Evolutionary conservation across 2,797 vertebrate genomes (phyloP).

Genomic region (Sciurus vulgaris): DNA sequence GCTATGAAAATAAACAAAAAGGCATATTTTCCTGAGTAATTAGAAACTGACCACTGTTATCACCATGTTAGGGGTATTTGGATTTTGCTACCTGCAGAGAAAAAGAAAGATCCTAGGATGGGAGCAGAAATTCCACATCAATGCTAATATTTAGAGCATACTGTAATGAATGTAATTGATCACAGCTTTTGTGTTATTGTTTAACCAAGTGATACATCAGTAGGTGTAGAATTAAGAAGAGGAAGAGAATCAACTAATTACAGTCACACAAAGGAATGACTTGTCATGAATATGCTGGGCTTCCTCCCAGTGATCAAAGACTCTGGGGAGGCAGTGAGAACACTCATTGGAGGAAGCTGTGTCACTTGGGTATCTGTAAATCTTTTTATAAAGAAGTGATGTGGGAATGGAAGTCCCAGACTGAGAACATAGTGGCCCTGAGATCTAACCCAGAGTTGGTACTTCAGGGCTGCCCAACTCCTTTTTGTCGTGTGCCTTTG

Average conservation of each 20-base stretch:
- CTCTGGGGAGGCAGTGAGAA: conserved; percentile 3
- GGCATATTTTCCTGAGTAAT: neutral
- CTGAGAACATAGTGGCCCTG: neutral
- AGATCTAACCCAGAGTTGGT: neutral
- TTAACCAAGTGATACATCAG: neutral
- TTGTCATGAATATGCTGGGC: neutral
- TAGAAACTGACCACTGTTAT: neutral
- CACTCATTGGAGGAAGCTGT: conserved; percentile 34
- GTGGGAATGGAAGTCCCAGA: neutral
- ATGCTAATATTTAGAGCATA: neutral
- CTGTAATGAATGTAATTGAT: neutral
- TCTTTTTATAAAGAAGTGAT: neutral
- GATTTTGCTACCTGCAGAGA: neutral
- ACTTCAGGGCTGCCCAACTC: neutral
- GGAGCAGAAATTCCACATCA: neutral
- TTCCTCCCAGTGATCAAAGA: neutral
- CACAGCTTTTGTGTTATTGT: neutral
- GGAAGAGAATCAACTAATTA: conserved; percentile 50
- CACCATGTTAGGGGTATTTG: neutral
- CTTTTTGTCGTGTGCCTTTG: neutral
- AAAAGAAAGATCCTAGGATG: neutral
- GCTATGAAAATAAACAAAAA: neutral
- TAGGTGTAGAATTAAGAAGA: conserved; percentile 7
- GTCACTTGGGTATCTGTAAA: neutral
- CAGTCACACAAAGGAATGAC: conserved; percentile 6